Evolutionary conservation across 2,888 invertebrate genomes (phyloP), one percentile per base, ranked within the genome.

Genomic region (Merodon equestris): DNA sequence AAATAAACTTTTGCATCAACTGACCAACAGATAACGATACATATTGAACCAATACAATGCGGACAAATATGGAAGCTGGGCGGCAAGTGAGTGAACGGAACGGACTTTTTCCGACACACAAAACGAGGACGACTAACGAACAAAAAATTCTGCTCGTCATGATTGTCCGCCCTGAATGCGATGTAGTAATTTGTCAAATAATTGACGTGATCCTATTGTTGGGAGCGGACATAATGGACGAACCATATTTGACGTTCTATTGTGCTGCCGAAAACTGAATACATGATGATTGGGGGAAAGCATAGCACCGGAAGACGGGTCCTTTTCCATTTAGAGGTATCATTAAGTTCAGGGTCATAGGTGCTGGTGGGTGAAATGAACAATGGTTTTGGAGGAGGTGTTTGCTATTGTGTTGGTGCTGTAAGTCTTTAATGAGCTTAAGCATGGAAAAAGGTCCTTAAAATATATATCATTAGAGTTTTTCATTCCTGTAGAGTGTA

Each of bases 141-240:
- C 36, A 58, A 47, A 58, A 36, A 14, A 3, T 19, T 2, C 0
- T 19, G 12, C 1, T n/a, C 7, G 9, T 18, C 17, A 5, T 47
- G 10, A 17, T 27, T 36, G 12, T 36, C 36, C 36, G 9, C 17
- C n/a, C 1, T 38, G 14, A 9, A 34, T 45, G 36, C 34, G 57
- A 45, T 36, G 34, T 47, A 47, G 58, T 34, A 58, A 58, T 58
- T 58, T 58, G 47, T 58, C 58, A 58, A 47, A 17, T 58, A 47
- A 58, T 58, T 47, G 18, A 58, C 47, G 18, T 58, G 9, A 47
- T 38, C 38, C 58, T 45, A 47, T 58, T 58, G 58, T 58, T 18
- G 36, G 45, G 17, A 14, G 36, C 13, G n/a, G 27, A 34, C 19
- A 57, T n/a, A 57, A 34, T 34, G 19, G 38, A n/a, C 36, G 9